Evolutionary conservation across 2,113 vertebrate species (phyloP), one percentile per base, ranked within the genome.

Genomic region (Jacana jacana): DNA sequence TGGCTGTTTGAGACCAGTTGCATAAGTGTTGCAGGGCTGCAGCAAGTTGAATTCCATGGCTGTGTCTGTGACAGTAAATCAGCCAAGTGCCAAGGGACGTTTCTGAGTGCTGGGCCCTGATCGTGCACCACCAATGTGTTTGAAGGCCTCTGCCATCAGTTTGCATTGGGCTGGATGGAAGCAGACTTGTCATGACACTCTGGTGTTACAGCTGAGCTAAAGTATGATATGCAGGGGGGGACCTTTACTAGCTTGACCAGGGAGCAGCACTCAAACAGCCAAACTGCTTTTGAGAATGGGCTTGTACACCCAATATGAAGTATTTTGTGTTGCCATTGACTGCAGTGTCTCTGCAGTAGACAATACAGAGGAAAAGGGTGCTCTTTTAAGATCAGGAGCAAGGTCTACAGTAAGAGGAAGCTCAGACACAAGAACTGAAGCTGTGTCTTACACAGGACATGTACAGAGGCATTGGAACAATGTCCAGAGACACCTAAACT

Each of bases 281-380:
- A 48, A 60, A 6, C 44, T 77, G 30, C 63, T 84, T 69, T 54
- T 81, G 51, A 13, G 58, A 58, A 13, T 13, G 17, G 17, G 6
- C 24, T 92, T 0, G 0, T 57, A 40, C 1, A 1, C 72, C 54
- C 72, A 37, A 15, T 30, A 3, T 8, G 27, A 80, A 49, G 8
- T 5, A 16, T 73, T 92, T 51, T 52, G 22, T 5, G 10, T 23
- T 61, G 24, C 7, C n/a, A 40, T 77, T 63, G 44, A 23, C 27
- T 77, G 19, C 42, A 42, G 17, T 46, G 24, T 73, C 35, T 76
- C 54, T 52, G 24, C 68, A 42, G 19, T 22, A 81, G 55, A 30
- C 33, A 17, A 54, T 28, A 27, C 33, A 66, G 49, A 51, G 31
- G 7, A 85, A 65, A 72, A 28, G 5, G 5, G 12, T 60, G 5